Evolutionary conservation across 2,888 invertebrate genomes (phyloP), one percentile per base, ranked within the genome.

Genomic region (Magallana nippona): DNA sequence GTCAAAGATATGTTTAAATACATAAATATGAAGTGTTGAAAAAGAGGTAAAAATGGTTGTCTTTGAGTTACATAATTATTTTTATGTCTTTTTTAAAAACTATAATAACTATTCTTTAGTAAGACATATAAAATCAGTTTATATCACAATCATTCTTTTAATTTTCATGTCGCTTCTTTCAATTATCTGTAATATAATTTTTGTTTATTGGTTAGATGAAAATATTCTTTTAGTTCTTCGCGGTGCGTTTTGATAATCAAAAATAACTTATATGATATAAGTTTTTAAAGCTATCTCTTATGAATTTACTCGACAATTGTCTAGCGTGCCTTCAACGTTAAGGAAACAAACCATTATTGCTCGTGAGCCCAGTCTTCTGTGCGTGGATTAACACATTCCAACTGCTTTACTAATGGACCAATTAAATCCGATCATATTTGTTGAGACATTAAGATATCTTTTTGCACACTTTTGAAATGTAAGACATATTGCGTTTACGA

Each of bases 361-460:
- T 11, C 27, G 27, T 32, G 71, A 71, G 13, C 71, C 27, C 27
- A 1, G 27, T 32, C 15, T 62, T 22, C 71, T 27, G 15, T 15
- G 22, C 71, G 71, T 13, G 71, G 71, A 71, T 71, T 71, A 71
- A 32, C 71, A 71, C 71, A 71, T 71, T 71, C 71, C 71, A 27
- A 71, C 71, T 71, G 71, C 27, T 71, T 1, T 71, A 71, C 71
- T 71, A 71, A 71, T 71, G 71, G 71, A 71, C 32, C 32, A 32
- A 71, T 71, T 71, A 10, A 71, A 71, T 71, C 19, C 22, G 32
- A 22, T 71, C 32, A 71, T 71, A 71, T 32, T 71, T 71, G 19
- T 10, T 19, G 27, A 32, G 32, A 71, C 71, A 71, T 71, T 71
- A 71, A 71, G 71, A 13, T 71, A 71, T 71, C 71, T 71, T 32